A percentile compares a stretch with the other conserved stretches of the same genome.
Conservation (phyloP, 1,140 invertebrate species). For the Hetaerina americana region DNA sequence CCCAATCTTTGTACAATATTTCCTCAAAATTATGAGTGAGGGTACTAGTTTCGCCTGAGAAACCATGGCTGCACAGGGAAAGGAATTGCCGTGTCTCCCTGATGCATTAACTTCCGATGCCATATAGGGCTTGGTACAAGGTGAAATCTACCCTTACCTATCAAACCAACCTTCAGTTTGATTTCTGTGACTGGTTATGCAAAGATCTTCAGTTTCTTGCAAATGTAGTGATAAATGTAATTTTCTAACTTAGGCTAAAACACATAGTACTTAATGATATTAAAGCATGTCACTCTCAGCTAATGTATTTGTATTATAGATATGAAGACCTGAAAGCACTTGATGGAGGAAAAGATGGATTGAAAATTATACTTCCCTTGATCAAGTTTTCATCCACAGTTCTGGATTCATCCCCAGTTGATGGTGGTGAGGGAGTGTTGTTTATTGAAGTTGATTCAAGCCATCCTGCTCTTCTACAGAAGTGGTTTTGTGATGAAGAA, state of each 20-base stretch:
- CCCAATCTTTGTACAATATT: too few species aligned
- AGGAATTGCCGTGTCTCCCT: too few species aligned
- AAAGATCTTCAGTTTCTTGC: not conserved
- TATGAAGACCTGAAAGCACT: conserved; percentile 48
- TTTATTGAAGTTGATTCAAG: conserved; percentile 43
- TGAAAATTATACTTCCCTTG: conserved; percentile 40
- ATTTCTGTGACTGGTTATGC: too few species aligned
- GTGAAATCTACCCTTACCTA: too few species aligned
- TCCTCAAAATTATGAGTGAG: too few species aligned
- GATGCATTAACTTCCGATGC: too few species aligned
- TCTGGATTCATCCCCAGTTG: conserved; percentile 25
- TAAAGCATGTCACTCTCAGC: too few species aligned
- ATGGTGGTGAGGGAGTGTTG: conserved; percentile 28
- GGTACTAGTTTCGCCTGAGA: too few species aligned
- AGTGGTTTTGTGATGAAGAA: conserved; percentile 29
- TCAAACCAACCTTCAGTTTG: too few species aligned
- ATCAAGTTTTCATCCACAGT: conserved; percentile 34
- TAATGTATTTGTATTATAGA: conserved; percentile 29
- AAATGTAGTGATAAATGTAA: not conserved
- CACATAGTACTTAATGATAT: conserved; percentile 12
- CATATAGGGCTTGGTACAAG: too few species aligned
- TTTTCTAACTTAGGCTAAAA: conserved; percentile 7
- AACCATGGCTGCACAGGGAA: too few species aligned
- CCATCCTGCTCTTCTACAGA: conserved; percentile 37
- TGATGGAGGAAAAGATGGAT: conserved; percentile 46